phyloP scores from a whole-genome alignment of 2,888 invertebrate genomes.

The Deroplatys truncata region DNA sequence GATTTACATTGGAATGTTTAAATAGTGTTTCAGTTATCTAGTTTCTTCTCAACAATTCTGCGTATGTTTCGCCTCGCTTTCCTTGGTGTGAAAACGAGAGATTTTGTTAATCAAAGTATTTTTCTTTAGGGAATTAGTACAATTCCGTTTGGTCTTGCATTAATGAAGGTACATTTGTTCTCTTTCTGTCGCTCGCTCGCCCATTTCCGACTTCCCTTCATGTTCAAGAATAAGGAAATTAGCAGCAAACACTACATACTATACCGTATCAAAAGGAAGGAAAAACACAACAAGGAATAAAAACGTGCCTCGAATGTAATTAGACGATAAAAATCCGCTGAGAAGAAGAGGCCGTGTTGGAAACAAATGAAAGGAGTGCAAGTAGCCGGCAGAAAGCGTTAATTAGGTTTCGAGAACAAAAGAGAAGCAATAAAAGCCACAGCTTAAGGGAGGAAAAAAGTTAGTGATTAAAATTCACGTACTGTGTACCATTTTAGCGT shows the following conservation, averaged over 20 bases:
- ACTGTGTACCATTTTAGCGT: background rate
- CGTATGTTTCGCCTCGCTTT: background rate
- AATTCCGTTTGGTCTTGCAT: background rate
- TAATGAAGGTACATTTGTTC: background rate
- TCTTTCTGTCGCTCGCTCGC: background rate
- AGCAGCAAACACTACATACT: background rate
- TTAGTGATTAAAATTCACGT: background rate
- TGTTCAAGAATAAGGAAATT: constrained; percentile 20
- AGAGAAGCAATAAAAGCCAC: background rate
- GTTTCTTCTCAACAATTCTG: background rate
- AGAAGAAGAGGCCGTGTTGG: constrained; percentile 35
- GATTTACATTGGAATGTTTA: no score
- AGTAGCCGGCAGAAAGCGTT: constrained; percentile 3
- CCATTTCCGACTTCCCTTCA: background rate
- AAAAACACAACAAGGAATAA: background rate
- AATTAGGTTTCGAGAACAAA: constrained; percentile 15
- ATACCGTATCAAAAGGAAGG: background rate
- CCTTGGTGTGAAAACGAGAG: background rate
- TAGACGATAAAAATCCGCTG: constrained; percentile 49
- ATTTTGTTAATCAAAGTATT: background rate
- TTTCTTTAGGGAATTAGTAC: background rate
- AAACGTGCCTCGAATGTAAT: constrained; percentile 42
- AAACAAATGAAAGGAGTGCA: constrained; percentile 43
- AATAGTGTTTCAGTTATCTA: background rate
- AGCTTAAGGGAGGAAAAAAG: background rate